phyloP scores from a whole-genome alignment of 2,113 vertebrate species.

The Suricata suricatta region DNA sequence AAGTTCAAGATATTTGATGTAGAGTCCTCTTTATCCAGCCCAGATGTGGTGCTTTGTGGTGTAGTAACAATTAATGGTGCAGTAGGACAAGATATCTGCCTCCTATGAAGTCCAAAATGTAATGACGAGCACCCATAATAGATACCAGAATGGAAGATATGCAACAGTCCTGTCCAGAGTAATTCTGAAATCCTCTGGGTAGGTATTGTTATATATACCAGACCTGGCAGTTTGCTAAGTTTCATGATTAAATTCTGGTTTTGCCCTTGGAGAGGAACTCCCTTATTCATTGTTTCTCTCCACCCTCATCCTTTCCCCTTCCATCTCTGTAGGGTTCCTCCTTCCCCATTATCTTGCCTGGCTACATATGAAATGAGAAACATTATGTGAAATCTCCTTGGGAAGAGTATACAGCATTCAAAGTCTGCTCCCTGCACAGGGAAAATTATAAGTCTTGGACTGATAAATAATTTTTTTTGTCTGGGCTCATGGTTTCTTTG shows the following conservation, averaged over 20 bases:
- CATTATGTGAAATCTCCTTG: neutral
- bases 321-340: neutral
- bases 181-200: neutral
- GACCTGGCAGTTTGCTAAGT: neutral
- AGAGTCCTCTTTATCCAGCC: neutral
- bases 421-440: neutral
- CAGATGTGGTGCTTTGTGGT: neutral
- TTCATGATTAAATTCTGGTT: neutral
- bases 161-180: neutral
- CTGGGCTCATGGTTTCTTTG: neutral
- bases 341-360: neutral
- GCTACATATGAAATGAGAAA: neutral
- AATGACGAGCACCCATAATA: neutral
- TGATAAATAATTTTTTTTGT: neutral
- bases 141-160: neutral
- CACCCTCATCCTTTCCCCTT: neutral
- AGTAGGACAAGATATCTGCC: neutral
- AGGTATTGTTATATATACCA: neutral
- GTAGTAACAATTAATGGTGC: neutral
- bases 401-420: neutral
- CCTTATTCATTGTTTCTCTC: neutral
- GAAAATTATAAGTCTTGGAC: neutral
- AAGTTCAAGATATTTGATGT: neutral
- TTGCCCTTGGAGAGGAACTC: neutral
- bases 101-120: neutral